Percentiles rank a stretch among this genome's conserved stretches.
phyloP scores from a whole-genome alignment of 2,113 vertebrate genomes.

The Pygathrix nemaeus region DNA sequence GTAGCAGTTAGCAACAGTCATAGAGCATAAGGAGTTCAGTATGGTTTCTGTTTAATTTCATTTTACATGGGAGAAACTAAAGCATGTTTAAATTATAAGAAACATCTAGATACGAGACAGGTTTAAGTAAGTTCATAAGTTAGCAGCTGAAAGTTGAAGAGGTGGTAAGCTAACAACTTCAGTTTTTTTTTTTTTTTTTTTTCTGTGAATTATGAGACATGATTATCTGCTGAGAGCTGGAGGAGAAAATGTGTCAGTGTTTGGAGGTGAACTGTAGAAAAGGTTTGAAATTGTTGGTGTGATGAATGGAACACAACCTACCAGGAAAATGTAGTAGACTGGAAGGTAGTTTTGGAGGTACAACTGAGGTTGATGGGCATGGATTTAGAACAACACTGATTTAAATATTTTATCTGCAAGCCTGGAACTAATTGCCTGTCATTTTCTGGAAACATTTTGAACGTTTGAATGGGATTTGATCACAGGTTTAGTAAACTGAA shows the following conservation, averaged over 20 bases:
- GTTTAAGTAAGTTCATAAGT: neutral
- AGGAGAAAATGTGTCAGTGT: accelerated
- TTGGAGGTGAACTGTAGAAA: neutral
- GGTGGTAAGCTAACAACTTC: neutral
- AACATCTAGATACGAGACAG: neutral
- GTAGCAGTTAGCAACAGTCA: neutral
- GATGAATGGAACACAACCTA: neutral
- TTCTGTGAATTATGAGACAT: neutral
- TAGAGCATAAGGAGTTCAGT: neutral
- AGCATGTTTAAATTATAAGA: neutral
- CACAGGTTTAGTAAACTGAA: neutral
- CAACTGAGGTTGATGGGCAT: neutral
- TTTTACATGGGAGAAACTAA: neutral
- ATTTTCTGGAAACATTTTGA: neutral
- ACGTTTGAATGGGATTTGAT: neutral
- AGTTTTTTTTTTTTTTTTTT: neutral
- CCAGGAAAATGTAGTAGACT: neutral
- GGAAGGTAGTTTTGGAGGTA: neutral
- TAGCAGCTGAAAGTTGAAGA: neutral
- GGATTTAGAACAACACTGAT: neutral
- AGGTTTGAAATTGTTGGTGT: neutral
- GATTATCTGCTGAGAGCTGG: neutral
- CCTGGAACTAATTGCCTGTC: neutral
- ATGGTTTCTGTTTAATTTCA: neutral
- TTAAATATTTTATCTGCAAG: neutral